A percentile compares a stretch with the other conserved stretches of the same genome.
Conservation (phyloP, 2,888 invertebrate genomes). For the Pomacea canaliculata region DNA sequence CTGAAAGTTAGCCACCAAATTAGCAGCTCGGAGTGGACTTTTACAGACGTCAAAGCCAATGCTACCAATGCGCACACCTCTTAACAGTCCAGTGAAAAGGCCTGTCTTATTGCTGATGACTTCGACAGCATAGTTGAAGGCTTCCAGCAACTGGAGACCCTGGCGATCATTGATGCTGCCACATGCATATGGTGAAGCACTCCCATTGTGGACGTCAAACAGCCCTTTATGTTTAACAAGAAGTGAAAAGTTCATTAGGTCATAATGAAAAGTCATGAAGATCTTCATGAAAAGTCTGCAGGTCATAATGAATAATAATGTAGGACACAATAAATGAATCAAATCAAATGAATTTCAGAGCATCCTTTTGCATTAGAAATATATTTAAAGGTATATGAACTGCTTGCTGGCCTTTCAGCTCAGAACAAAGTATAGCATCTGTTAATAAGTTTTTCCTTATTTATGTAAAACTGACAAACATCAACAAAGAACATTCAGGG, state of each 20-base stretch:
- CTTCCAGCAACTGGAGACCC: slow-evolving; percentile 63
- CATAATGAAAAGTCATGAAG: no score
- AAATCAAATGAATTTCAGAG: no score
- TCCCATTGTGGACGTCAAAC: slow-evolving; percentile 63
- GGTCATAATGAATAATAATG: no score
- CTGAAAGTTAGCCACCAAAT: slow-evolving; percentile 64
- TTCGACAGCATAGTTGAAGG: slow-evolving; percentile 64
- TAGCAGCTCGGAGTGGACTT: slow-evolving; percentile 60
- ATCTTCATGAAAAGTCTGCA: no score
- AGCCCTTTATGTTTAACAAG: slow-evolving; percentile 50
- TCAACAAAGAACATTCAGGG: no score
- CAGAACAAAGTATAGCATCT: no score
- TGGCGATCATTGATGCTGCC: slow-evolving; percentile 59
- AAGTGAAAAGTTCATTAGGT: neutral
- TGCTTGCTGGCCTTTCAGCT: no score
- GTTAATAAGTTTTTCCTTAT: no score
- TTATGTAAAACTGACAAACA: no score
- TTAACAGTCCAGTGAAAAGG: slow-evolving; percentile 50
- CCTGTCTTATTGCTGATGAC: slow-evolving; percentile 58
- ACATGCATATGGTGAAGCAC: slow-evolving; percentile 60
- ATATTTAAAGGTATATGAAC: no score
- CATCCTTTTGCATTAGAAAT: no score
- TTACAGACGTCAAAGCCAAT: slow-evolving; percentile 61
- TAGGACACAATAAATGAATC: no score
- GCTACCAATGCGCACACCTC: slow-evolving; percentile 55